Percentiles rank a stretch among this genome's conserved stretches.
Evolutionary conservation across 92 coral and sea anemone species (phyloP).

Genomic region (Pocillopora meandrina): DNA sequence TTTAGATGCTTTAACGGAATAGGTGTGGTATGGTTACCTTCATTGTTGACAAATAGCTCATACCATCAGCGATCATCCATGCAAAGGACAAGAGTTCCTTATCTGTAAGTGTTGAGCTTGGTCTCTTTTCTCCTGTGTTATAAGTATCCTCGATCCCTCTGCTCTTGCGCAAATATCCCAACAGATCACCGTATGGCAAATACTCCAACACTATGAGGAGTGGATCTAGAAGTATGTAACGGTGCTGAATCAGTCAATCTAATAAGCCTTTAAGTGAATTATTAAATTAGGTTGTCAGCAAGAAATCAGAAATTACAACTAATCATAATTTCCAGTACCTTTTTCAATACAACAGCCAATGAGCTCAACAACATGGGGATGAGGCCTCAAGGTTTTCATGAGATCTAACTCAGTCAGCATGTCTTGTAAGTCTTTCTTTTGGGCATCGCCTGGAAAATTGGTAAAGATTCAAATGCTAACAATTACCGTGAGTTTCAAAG

Average conservation of each 20-base stretch:
- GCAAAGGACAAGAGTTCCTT: slow-evolving; percentile 48
- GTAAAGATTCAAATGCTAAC: neutral
- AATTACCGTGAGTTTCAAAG: neutral
- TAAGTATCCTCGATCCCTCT: slow-evolving; percentile 63
- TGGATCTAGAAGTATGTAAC: neutral
- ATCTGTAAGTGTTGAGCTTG: slow-evolving; percentile 41
- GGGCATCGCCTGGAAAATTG: neutral
- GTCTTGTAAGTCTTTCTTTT: slow-evolving; percentile 5
- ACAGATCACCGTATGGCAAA: slow-evolving; percentile 64
- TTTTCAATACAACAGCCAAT: neutral
- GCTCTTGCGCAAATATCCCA: slow-evolving; percentile 65
- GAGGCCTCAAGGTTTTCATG: slow-evolving; percentile 22
- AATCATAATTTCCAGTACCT: neutral
- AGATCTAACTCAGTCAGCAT: slow-evolving; percentile 12
- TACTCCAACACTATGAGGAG: slow-evolving; percentile 30
- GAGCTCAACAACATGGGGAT: slow-evolving; percentile 9
- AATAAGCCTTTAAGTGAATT: neutral
- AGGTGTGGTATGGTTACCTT: slow-evolving; percentile 30
- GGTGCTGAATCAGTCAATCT: neutral
- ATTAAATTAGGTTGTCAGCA: neutral
- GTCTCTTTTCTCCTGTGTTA: slow-evolving; percentile 62
- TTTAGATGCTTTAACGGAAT: neutral
- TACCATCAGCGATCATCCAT: slow-evolving; percentile 79
- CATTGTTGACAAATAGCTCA: slow-evolving; percentile 53
- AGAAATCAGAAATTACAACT: neutral